Conservation (phyloP, 1,140 invertebrate species). For the Euura saliciscinereae region DNA sequence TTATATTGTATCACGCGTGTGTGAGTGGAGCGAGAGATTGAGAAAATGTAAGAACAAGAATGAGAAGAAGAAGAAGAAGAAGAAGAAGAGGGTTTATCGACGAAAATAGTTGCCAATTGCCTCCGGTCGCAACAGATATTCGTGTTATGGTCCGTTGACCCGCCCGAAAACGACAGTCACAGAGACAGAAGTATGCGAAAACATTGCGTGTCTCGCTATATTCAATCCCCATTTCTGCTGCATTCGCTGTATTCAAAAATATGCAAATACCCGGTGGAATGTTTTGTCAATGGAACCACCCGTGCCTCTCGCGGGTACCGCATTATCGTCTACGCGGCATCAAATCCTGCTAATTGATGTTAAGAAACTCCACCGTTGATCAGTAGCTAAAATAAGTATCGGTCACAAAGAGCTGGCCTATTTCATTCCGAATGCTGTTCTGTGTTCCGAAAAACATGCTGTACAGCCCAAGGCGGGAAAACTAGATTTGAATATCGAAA, state of each 20-base stretch:
- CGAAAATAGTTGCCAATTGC: conserved; percentile 7
- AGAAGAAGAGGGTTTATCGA: not conserved
- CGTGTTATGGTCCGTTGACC: conserved; percentile 2
- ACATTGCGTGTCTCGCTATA: not conserved
- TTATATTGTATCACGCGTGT: conserved; percentile 14
- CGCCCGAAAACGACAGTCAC: not conserved
- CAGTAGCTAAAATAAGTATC: no score
- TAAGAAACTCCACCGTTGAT: not conserved
- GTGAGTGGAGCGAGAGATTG: not conserved
- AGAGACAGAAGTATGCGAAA: not conserved
- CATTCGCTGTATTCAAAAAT: not conserved
- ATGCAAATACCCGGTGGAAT: not conserved
- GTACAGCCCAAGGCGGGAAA: no score
- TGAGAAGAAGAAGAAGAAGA: not conserved
- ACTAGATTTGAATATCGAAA: no score
- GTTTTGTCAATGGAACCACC: conserved; percentile 1
- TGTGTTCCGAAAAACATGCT: no score
- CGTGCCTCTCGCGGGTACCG: not conserved
- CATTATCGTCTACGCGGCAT: not conserved
- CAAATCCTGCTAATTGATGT: not conserved
- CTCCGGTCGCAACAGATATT: not conserved
- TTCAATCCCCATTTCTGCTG: not conserved
- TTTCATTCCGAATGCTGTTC: no score
- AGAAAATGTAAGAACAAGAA: not conserved
- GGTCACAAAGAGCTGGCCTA: no score